phyloP scores from a whole-genome alignment of 2,888 invertebrate species.

The Eilema caniola region DNA sequence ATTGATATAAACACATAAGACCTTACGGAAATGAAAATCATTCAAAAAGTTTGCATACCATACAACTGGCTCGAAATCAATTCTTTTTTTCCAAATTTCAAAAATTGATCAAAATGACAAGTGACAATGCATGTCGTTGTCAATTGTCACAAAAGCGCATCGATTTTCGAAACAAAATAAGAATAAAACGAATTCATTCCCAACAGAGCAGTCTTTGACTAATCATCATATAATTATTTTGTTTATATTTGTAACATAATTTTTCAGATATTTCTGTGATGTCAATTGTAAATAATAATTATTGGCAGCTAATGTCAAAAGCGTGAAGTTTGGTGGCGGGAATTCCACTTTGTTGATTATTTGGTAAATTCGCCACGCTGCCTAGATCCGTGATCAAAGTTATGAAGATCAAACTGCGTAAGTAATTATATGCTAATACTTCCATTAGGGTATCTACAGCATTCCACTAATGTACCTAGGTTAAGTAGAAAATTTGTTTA shows the following conservation, averaged over 20 bases:
- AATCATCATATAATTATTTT: constrained; percentile 51
- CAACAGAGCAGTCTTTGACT: constrained; percentile 55
- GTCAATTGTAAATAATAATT: constrained; percentile 55
- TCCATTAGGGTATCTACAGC: neutral
- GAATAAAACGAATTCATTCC: constrained; percentile 60
- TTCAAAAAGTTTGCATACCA: constrained; percentile 27
- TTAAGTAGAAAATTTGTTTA: constrained; percentile 5
- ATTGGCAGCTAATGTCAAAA: constrained; percentile 68
- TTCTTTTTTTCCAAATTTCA: constrained; percentile 73
- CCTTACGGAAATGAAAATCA: neutral
- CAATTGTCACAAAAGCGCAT: constrained; percentile 79
- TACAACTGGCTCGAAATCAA: constrained; percentile 44
- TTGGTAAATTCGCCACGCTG: constrained; percentile 78
- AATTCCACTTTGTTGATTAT: constrained; percentile 62
- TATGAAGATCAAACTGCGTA: constrained; percentile 85
- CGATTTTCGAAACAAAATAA: constrained; percentile 76
- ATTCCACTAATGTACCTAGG: neutral
- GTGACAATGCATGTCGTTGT: constrained; percentile 76
- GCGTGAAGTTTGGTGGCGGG: constrained; percentile 68
- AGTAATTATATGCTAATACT: constrained; percentile 53
- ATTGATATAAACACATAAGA: neutral
- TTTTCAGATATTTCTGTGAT: constrained; percentile 51
- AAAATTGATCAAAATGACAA: constrained; percentile 76
- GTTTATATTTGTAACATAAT: constrained; percentile 45
- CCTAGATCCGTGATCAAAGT: constrained; percentile 84